Percentiles rank a stretch among this genome's conserved stretches.
Evolutionary conservation across 2,113 vertebrate genomes (phyloP).

Genomic region (Oryzias melastigma): DNA sequence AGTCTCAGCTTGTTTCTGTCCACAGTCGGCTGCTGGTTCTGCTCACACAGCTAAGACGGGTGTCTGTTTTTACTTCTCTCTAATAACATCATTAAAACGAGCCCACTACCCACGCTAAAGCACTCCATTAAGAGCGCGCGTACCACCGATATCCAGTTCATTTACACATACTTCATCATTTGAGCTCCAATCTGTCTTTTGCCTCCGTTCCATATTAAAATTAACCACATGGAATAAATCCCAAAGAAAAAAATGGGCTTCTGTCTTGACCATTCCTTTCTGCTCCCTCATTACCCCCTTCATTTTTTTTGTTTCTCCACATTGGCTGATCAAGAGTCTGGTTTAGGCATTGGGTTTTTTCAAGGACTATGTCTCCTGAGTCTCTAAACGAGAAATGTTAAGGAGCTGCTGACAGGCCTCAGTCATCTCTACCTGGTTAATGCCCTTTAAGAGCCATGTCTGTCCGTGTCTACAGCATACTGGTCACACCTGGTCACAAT

Average conservation of each 20-base stretch:
- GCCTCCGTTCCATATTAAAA: constrained; percentile 19
- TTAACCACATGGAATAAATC: constrained; percentile 5
- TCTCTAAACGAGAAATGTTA: constrained; percentile 48
- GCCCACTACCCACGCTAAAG: constrained; percentile 24
- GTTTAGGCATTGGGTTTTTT: constrained; percentile 57
- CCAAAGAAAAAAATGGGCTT: constrained; percentile 30
- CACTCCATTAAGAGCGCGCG: constrained; percentile 11
- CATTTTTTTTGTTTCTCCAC: constrained; percentile 38
- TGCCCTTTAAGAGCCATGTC: constrained; percentile 29
- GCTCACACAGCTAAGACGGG: constrained; percentile 20
- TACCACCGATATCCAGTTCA: constrained; percentile 8
- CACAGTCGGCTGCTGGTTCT: constrained; percentile 25
- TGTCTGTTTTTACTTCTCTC: constrained; percentile 26
- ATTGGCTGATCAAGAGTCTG: constrained; percentile 48
- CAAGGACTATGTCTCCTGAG: constrained; percentile 52
- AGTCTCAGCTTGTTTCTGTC: constrained; percentile 43
- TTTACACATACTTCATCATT: constrained; percentile 23
- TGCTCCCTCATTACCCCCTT: constrained; percentile 6
- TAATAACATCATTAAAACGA: constrained; percentile 41
- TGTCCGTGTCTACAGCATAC: neutral
- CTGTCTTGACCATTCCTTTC: constrained; percentile 12
- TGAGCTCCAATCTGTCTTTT: constrained; percentile 9
- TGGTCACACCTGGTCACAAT: too few relatives aligned
- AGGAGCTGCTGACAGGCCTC: constrained; percentile 54
- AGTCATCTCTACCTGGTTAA: constrained; percentile 54